A percentile compares a stretch with the other conserved stretches of the same genome.
These are phyloP conservation scores for Sesamia inferens DNA, from an alignment of 2,888 invertebrate genomes.

Conservation along the genomic window DNA sequence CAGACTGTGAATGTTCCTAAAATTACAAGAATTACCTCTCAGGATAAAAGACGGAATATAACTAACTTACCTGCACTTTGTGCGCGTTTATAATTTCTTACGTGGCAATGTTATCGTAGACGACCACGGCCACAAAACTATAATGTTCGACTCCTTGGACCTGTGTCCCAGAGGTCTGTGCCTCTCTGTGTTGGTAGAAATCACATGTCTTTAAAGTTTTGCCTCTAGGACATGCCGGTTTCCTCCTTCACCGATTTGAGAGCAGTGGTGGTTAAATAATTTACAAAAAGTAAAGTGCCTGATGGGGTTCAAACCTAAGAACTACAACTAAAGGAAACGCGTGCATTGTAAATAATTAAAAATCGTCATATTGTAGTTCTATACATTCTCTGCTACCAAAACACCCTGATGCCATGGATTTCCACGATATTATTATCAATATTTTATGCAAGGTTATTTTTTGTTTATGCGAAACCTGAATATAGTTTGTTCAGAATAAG, in stretches of 20 bases:
- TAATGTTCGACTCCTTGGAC: no score
- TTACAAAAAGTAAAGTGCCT: no score
- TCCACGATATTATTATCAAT: not conserved
- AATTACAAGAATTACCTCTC: not conserved
- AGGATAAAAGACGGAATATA: not conserved
- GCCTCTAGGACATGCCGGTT: no score
- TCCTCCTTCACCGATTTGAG: no score
- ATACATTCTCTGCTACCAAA: not conserved
- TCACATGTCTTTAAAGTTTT: no score
- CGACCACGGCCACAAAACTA: not conserved
- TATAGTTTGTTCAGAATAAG: no score
- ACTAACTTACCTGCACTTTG: not conserved
- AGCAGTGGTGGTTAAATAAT: no score
- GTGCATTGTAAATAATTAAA: not conserved
- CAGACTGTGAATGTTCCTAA: no score
- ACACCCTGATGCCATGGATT: not conserved
- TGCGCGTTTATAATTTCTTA: not conserved
- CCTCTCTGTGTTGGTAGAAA: no score
- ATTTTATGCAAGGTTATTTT: not conserved
- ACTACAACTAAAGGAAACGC: not conserved
- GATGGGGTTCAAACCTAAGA: no score
- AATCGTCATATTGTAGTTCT: not conserved
- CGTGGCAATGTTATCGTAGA: not conserved
- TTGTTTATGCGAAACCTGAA: no score
- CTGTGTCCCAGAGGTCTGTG: no score